These are phyloP conservation scores for Ispidina lecontei DNA, from an alignment of 2,797 vertebrate genomes.

Conservation along the genomic window DNA sequence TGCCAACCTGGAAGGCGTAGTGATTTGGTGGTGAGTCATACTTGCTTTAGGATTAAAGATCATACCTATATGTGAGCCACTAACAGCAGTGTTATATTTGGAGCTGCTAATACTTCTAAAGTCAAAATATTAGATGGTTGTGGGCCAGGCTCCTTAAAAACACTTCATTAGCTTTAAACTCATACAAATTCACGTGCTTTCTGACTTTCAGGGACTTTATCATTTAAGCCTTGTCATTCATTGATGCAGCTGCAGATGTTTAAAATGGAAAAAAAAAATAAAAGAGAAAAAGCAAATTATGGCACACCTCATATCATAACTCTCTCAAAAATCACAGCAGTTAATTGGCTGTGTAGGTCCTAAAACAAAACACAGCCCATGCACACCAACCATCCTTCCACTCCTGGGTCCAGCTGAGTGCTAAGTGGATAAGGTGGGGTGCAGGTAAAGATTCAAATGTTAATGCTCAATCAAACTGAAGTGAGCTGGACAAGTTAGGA, in stretches of 20 bases:
- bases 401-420: neutral
- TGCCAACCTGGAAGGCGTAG: neutral
- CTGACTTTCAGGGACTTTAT: neutral
- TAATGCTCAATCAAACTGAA: neutral
- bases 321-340: neutral
- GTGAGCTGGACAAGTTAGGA: neutral
- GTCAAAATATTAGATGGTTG: neutral
- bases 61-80: neutral
- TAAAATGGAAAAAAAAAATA: neutral
- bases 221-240: neutral
- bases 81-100: neutral
- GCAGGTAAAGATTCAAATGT: neutral
- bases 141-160: neutral
- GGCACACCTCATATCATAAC: neutral
- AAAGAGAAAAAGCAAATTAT: fast-evolving
- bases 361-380: neutral
- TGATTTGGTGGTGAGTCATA: neutral
- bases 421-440: neutral
- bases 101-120: neutral
- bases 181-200: neutral
- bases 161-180: neutral
- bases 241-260: neutral
- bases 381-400: neutral
- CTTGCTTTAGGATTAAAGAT: neutral
- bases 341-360: neutral